Conservation (phyloP, 2,113 vertebrate species). For the Bubo bubo region DNA sequence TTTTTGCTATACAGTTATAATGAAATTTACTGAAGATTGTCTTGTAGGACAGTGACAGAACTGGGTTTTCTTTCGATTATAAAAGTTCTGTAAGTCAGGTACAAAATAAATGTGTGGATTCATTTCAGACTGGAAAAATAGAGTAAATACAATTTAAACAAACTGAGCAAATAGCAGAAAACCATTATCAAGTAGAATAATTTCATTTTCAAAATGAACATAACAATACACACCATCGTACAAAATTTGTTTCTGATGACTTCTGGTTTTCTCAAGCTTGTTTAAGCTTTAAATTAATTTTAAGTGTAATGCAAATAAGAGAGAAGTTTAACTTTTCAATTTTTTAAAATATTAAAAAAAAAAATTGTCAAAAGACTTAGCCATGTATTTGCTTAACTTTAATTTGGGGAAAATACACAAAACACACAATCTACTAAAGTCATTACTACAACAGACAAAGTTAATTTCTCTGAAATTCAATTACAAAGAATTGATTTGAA, state of each 20-base stretch:
- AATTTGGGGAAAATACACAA: background rate
- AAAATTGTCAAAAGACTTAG: background rate
- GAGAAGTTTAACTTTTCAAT: background rate
- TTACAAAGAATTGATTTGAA: conserved; percentile 2
- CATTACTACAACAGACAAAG: background rate
- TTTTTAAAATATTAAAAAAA: background rate
- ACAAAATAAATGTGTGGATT: background rate
- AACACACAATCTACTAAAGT: background rate
- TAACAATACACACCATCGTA: background rate
- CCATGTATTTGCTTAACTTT: background rate
- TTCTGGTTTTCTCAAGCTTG: background rate
- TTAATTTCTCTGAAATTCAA: conserved; percentile 31
- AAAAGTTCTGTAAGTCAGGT: background rate
- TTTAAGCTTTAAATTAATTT: background rate
- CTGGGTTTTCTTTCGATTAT: background rate
- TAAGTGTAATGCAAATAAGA: background rate
- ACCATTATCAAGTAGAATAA: background rate
- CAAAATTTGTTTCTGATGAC: background rate
- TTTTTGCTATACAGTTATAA: background rate
- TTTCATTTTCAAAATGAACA: background rate
- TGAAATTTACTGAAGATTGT: background rate
- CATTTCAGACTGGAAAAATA: background rate
- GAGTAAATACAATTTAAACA: background rate
- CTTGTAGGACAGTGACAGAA: background rate
- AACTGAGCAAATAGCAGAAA: background rate